phyloP scores from a whole-genome alignment of 1,140 invertebrate species.

The Brachionus sp. region DNA sequence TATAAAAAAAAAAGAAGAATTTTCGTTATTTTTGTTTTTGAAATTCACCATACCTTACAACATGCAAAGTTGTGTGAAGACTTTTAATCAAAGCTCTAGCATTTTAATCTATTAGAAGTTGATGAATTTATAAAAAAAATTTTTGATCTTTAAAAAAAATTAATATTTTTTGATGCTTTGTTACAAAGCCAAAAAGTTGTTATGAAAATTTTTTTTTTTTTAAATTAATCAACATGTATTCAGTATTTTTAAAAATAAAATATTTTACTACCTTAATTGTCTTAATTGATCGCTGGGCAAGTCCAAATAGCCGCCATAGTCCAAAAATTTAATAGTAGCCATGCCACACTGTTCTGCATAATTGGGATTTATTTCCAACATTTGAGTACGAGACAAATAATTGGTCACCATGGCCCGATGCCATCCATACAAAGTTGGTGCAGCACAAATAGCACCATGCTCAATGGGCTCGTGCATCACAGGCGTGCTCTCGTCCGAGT shows the following conservation, averaged over 20 bases:
- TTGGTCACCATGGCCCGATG: slow-evolving; percentile 75
- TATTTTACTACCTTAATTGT: slow-evolving; percentile 68
- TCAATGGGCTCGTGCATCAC: slow-evolving; percentile 61
- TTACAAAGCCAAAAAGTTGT: too few species aligned
- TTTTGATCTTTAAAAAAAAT: too few species aligned
- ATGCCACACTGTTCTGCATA: slow-evolving; percentile 64
- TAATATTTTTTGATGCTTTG: too few species aligned
- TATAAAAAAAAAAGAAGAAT: too few species aligned
- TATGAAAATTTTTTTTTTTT: too few species aligned
- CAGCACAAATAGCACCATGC: slow-evolving; percentile 80
- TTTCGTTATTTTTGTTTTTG: too few species aligned
- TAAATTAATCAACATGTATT: too few species aligned
- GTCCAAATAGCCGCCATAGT: slow-evolving; percentile 83
- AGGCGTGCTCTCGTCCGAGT: slow-evolving; percentile 58
- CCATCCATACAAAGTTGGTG: slow-evolving; percentile 74
- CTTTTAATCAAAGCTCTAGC: too few species aligned
- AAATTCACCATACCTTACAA: too few species aligned
- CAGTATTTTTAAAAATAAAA: neutral
- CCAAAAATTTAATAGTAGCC: slow-evolving; percentile 73
- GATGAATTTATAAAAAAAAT: too few species aligned
- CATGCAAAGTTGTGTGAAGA: too few species aligned
- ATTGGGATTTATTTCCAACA: neutral
- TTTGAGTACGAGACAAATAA: slow-evolving; percentile 55
- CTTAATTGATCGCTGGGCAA: slow-evolving; percentile 71
- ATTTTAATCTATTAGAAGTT: too few species aligned